Evolutionary conservation across 2,888 invertebrate species (phyloP).

Genomic region (Antheraea yamamai): DNA sequence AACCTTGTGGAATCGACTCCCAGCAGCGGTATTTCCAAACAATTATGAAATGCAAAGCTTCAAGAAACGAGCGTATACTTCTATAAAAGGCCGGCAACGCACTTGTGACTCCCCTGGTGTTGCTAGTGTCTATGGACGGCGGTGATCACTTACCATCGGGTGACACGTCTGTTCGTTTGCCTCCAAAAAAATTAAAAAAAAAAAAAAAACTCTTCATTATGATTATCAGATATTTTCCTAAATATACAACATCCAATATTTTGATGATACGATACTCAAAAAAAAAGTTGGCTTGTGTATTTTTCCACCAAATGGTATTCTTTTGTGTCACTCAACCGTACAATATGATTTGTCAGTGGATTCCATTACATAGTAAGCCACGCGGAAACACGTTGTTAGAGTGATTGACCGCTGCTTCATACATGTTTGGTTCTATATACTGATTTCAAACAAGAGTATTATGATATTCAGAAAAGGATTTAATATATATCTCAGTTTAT

Average conservation of each 20-base stretch:
- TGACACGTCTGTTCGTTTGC: too few relatives aligned
- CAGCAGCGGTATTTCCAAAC: too few relatives aligned
- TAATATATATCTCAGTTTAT: neutral
- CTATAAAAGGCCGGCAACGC: too few relatives aligned
- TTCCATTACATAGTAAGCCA: constrained; percentile 40
- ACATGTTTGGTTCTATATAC: neutral
- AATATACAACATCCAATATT: neutral
- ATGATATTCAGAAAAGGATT: neutral
- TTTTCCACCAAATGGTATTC: constrained; percentile 17
- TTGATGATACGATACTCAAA: neutral
- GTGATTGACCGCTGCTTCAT: constrained; percentile 29
- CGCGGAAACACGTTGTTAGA: constrained; percentile 46
- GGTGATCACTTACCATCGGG: too few relatives aligned
- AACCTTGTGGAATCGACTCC: too few relatives aligned
- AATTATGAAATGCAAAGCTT: too few relatives aligned
- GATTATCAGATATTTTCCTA: neutral
- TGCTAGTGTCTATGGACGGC: too few relatives aligned
- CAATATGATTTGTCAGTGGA: constrained; percentile 44
- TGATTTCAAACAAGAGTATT: constrained; percentile 6
- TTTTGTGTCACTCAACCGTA: constrained; percentile 27
- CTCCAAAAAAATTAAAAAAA: too few relatives aligned
- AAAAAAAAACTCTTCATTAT: neutral
- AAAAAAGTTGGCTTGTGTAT: constrained; percentile 7
- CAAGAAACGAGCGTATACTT: too few relatives aligned
- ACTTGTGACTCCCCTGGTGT: too few relatives aligned